phyloP scores from a whole-genome alignment of 2,888 invertebrate species.

The Tachystola acroxantha region DNA sequence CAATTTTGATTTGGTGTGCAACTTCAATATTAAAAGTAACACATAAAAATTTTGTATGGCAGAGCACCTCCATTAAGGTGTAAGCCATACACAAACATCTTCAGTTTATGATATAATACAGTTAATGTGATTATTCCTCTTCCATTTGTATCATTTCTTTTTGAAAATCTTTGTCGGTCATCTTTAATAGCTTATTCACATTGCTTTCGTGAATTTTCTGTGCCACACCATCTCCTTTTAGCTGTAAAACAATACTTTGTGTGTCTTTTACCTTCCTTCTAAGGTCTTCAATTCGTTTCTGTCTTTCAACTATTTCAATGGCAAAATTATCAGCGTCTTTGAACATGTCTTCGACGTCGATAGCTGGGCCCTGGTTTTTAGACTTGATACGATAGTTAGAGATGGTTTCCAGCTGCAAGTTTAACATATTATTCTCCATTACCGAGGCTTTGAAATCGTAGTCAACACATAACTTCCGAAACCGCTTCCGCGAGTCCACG shows the following conservation, averaged over 20 bases:
- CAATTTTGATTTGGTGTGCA: no score
- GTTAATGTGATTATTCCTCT: not conserved
- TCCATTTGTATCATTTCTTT: not conserved
- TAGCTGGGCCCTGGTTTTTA: slow-evolving; percentile 31
- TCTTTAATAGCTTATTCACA: slow-evolving; percentile 32
- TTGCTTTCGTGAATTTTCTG: slow-evolving; percentile 36
- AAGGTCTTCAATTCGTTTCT: slow-evolving; percentile 18
- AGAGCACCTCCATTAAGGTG: no score
- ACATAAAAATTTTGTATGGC: no score
- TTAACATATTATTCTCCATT: slow-evolving; percentile 53
- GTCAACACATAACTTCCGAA: slow-evolving; percentile 53
- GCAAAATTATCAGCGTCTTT: slow-evolving; percentile 47
- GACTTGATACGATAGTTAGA: slow-evolving; percentile 45
- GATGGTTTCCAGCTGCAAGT: slow-evolving; percentile 47
- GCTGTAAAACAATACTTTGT: slow-evolving; percentile 41
- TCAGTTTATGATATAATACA: no score
- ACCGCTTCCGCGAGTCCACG: slow-evolving; percentile 64
- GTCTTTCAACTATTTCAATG: slow-evolving; percentile 29
- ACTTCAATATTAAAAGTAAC: no score
- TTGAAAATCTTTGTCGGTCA: slow-evolving; percentile 24
- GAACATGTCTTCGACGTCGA: slow-evolving; percentile 27
- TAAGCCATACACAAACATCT: no score
- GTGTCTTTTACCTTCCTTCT: slow-evolving; percentile 39
- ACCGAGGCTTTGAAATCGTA: slow-evolving; percentile 50
- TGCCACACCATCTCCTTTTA: slow-evolving; percentile 42